Conservation (phyloP, 2,888 invertebrate species). For the Acrobasis suavella region DNA sequence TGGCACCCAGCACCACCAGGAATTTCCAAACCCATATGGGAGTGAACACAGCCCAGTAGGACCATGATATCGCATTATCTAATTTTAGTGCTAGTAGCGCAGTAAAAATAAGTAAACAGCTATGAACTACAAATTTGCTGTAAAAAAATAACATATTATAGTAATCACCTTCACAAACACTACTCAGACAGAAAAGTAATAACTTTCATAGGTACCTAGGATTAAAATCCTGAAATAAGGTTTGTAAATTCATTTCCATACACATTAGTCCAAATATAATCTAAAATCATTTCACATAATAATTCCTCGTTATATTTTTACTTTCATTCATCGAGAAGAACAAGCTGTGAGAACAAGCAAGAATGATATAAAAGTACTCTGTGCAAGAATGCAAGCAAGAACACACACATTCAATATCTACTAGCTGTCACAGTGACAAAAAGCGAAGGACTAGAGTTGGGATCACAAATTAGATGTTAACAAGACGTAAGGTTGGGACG, state of each 20-base stretch:
- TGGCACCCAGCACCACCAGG: conserved; percentile 94
- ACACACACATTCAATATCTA: too few species aligned
- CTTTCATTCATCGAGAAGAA: too few species aligned
- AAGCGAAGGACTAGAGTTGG: too few species aligned
- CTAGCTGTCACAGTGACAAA: too few species aligned
- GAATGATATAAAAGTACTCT: too few species aligned
- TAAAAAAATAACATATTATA: conserved; percentile 28
- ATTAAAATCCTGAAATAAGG: conserved; percentile 95
- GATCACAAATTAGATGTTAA: too few species aligned
- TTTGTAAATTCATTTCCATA: conserved; percentile 92
- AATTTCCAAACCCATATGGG: conserved; percentile 99
- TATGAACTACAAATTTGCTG: conserved; percentile 98
- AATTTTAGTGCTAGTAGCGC: conserved; percentile 94
- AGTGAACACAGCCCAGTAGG: conserved; percentile 97
- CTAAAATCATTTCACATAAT: conserved; percentile 52
- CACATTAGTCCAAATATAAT: conserved; percentile 60
- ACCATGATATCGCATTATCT: conserved; percentile 95
- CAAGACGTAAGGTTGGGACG: too few species aligned
- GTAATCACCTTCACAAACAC: conserved; percentile 28
- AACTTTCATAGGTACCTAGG: conserved; percentile 85
- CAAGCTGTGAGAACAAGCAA: too few species aligned
- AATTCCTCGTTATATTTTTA: background rate
- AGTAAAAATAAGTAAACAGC: conserved; percentile 95
- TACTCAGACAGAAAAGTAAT: conserved; percentile 29
- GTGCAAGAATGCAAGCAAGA: too few species aligned